Evolutionary conservation across 2,888 invertebrate genomes (phyloP).

Genomic region (Perithous albicinctus): DNA sequence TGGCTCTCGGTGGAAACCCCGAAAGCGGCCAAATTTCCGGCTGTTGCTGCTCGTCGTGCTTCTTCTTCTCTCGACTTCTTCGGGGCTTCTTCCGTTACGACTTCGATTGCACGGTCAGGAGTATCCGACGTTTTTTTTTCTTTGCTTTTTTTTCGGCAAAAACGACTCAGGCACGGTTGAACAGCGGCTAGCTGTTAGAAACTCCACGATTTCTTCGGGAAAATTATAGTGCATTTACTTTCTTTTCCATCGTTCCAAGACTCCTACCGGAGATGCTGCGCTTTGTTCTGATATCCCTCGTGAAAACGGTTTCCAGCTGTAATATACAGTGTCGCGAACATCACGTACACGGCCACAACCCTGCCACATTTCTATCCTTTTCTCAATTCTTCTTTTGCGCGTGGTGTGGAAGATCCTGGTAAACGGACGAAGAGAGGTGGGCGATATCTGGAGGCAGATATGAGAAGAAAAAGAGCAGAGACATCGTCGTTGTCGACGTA

Average conservation of each 20-base stretch:
- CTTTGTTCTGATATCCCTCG: slow-evolving; percentile 39
- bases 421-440: slow-evolving; percentile 31
- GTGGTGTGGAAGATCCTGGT: slow-evolving; percentile 69
- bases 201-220: slow-evolving; percentile 73
- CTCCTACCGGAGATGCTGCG: slow-evolving; percentile 30
- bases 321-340: neutral
- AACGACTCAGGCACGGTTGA: slow-evolving; percentile 21
- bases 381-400: slow-evolving; percentile 49
- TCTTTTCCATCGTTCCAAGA: slow-evolving; percentile 67
- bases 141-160: too few species aligned
- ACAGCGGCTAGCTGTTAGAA: slow-evolving; percentile 43
- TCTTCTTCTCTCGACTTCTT: neutral
- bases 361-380: slow-evolving; percentile 19
- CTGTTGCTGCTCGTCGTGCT: slow-evolving; percentile 75
- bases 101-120: slow-evolving; percentile 9
- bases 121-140: slow-evolving; percentile 46
- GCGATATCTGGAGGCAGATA: slow-evolving; percentile 53
- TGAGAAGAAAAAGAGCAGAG: slow-evolving; percentile 59
- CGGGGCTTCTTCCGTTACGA: slow-evolving; percentile 4
- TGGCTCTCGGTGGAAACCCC: slow-evolving; percentile 82
- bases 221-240: slow-evolving; percentile 76
- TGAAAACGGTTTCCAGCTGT: neutral
- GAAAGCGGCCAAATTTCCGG: slow-evolving; percentile 76
- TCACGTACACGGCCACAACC: slow-evolving; percentile 4
- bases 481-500: slow-evolving; percentile 49